Evolutionary conservation across 2,797 vertebrate species (phyloP).

Genomic region (Spatula clypeata): DNA sequence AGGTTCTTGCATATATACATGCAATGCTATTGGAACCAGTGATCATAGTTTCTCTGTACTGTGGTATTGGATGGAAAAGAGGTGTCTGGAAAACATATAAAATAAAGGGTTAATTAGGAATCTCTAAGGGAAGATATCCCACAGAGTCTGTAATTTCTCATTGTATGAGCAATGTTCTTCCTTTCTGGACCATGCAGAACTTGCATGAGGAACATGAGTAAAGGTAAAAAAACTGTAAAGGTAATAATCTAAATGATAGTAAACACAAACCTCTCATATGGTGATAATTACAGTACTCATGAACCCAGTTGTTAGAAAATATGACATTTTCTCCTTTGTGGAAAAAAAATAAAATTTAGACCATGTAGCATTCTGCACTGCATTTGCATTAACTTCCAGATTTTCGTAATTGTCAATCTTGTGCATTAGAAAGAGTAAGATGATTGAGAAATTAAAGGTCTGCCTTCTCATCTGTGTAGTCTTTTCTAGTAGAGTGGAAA

Average conservation of each 20-base stretch:
- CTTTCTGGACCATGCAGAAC: neutral
- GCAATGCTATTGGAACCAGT: neutral
- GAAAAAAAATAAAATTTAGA: neutral
- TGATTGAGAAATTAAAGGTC: neutral
- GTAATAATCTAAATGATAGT: neutral
- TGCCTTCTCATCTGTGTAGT: neutral
- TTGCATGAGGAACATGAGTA: neutral
- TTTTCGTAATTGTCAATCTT: neutral
- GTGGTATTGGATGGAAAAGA: neutral
- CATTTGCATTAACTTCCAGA: neutral
- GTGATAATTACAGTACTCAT: neutral
- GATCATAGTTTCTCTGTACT: neutral
- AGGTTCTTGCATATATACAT: neutral
- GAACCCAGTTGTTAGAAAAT: neutral
- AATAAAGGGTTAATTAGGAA: neutral
- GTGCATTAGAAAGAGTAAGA: neutral
- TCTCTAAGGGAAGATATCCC: neutral
- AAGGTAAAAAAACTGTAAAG: neutral
- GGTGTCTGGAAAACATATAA: neutral
- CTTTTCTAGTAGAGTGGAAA: neutral
- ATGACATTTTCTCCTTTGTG: neutral
- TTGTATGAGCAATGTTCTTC: neutral
- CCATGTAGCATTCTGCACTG: neutral
- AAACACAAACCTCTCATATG: neutral
- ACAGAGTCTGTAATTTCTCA: neutral